Evolutionary conservation across 1,140 invertebrate genomes (phyloP), one percentile per base, ranked within the genome.

Genomic region (Drusus annulatus): DNA sequence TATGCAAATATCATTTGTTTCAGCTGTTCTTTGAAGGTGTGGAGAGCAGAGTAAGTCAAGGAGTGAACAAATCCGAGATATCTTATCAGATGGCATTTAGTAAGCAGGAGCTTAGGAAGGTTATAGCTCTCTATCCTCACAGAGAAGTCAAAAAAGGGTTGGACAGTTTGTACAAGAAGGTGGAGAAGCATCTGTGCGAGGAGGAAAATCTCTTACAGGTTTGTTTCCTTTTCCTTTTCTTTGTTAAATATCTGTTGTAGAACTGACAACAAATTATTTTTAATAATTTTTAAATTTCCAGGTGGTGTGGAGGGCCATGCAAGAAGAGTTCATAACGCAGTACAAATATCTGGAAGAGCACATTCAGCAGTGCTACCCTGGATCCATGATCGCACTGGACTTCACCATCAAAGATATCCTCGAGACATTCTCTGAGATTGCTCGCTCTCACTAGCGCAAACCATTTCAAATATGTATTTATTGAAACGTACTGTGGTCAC

Each of bases 231-330:
- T n/a, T n/a, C 5, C 8, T 56, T 17, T 56, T 56, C 10, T 45
- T 45, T 10, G 7, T 17, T 56, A 56, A 45, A 45, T 45, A 45
- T 45, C 7, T 45, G 36, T 45, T 13, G 5, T 13, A 45, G 36
- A 45, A 5, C 10, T 45, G 10, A 13, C 10, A 6, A 45, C 36
- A 5, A 45, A 10, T 13, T 8, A 13, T 10, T 45, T 56, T 56
- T 5, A 36, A 1, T 8, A 1, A 10, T 74, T 74, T 6, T 2
- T 63, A 31, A 19, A 17, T 10, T 78, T 87, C 31, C 84, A 96
- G 94, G 97, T 99, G 54, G 98, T 99, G 69, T 99, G 99, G 98
- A 93, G 97, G 87, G 97, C 98, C 84, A 99, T 99, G 98, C 98
- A 99, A 91, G 96, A 98, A 88, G 98, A 99, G 91, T 99, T 99